Evolutionary conservation across 2,888 invertebrate genomes (phyloP), one percentile per base, ranked within the genome.

Genomic region (Luperina testacea): DNA sequence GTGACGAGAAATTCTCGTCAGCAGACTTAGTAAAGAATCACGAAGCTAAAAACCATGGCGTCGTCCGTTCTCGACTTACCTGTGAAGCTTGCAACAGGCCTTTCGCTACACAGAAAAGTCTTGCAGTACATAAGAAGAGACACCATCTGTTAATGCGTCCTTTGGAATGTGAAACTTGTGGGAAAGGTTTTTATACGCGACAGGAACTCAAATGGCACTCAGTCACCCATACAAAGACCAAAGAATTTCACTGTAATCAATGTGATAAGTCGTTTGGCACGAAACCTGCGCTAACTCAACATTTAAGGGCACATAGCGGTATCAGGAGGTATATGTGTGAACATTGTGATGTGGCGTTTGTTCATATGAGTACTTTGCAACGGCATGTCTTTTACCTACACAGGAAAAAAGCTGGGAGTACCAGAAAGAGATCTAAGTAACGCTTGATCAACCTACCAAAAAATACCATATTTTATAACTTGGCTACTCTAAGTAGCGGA

Each of bases 111-210:
- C 85, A 89, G 15, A 90, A 89, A 59, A 84, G 87, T 6, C 86
- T 92, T 74, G 77, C 86, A 42, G 69, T 86, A 7, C 94, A 94
- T 51, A 88, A 87, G 27, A 92, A 90, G 69, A 85, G 88, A 2
- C 87, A 93, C 9, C 95, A 95, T 57, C 32, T 75, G 3, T 91
- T 90, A 87, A 85, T 90, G 27, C 92, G 63, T 93, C 94, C 74
- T 85, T 82, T 85, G 42, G 64, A 92, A 24, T 97, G 97, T 71
- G 84, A 90, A 0, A 87, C 93, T 1, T 97, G 97, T 71, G 94
- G 93, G 1, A 94, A 93, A 84, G 91, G 92, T 0, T 95, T 94
- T 32, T 87, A 75, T 20, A 79, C 87, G 0, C 70, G 59, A 1
- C 80, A 85, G 24, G 89, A 88, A 77, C 89, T 93, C 17, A 75